phyloP scores from a whole-genome alignment of 2,113 vertebrate genomes.

The Lophochroa leadbeateri region DNA sequence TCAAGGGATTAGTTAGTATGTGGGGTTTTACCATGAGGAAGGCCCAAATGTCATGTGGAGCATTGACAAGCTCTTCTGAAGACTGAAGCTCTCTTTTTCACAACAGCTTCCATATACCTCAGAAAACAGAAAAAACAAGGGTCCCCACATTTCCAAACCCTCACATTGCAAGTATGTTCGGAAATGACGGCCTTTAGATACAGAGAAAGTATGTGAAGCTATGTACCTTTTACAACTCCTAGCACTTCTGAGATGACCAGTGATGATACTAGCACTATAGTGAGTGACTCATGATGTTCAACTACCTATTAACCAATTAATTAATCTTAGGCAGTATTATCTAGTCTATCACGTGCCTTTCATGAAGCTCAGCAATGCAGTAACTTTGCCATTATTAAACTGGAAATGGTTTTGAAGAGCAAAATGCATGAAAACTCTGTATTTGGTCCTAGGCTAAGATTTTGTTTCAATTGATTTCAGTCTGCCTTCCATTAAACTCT shows the following conservation, averaged over 20 bases:
- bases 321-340: not conserved
- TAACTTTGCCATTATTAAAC: not conserved
- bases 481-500: not conserved
- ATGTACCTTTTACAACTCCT: not conserved
- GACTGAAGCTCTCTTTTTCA: not conserved
- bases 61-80: not conserved
- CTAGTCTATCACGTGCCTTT: not conserved
- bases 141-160: not conserved
- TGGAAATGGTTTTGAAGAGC: not conserved
- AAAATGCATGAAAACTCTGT: not conserved
- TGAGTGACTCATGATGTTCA: not conserved
- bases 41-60: not conserved
- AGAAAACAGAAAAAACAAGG: not conserved
- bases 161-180: not conserved
- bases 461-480: not conserved
- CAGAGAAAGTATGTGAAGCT: not conserved
- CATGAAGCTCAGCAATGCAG: rapidly evolving
- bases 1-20: rapidly evolving
- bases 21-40: not conserved
- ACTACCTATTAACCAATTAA: not conserved
- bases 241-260: not conserved
- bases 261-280: not conserved
- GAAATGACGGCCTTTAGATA: not conserved
- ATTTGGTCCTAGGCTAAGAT: not conserved
- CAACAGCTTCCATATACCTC: not conserved